These are phyloP conservation scores for Venturia canescens DNA, from an alignment of 1,140 invertebrate species.

Conservation along the genomic window DNA sequence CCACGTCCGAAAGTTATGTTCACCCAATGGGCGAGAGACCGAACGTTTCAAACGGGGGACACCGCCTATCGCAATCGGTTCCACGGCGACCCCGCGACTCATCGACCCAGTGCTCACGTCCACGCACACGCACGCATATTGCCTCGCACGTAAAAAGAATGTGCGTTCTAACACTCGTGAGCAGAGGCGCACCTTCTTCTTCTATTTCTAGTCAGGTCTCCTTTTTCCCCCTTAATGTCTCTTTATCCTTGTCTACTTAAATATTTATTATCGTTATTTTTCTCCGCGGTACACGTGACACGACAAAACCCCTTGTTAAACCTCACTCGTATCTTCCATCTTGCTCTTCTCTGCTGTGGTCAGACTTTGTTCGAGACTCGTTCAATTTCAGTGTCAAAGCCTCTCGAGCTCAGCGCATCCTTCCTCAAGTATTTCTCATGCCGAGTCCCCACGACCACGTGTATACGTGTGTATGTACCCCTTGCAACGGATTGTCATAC, in stretches of 20 bases:
- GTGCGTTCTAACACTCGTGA: background rate
- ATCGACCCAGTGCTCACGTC: constrained; percentile 51
- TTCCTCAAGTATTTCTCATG: background rate
- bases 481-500: constrained; percentile 4
- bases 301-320: constrained; percentile 14
- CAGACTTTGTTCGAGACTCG: background rate
- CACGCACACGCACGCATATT: background rate
- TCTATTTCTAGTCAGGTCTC: constrained; percentile 10
- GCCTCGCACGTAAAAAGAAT: background rate
- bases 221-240: constrained; percentile 8
- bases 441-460: background rate
- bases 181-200: constrained; percentile 36
- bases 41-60: constrained; percentile 42
- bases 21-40: constrained; percentile 47
- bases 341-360: constrained; percentile 9
- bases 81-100: constrained; percentile 25
- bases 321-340: background rate
- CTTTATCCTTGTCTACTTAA: background rate
- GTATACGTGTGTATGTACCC: background rate
- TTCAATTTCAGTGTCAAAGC: constrained; percentile 3
- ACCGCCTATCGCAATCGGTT: constrained; percentile 42
- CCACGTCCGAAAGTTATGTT: constrained; percentile 47
- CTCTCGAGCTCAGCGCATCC: constrained; percentile 6
- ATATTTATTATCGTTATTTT: background rate
- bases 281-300: background rate